Conservation (phyloP, 2,888 invertebrate species). For the Gisinianus flammeolus region DNA sequence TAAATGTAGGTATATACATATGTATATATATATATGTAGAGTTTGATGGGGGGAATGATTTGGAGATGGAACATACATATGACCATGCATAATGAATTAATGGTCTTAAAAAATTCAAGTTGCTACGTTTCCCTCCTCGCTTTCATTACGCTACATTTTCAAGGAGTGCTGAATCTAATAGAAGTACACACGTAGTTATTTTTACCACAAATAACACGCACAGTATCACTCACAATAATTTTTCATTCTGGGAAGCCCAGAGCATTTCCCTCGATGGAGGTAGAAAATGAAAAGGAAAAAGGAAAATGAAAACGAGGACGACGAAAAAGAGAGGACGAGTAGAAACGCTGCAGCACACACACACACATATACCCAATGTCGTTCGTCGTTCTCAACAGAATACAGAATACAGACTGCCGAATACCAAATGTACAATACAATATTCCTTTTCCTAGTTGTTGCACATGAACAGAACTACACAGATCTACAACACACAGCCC, state of each 20-base stretch:
- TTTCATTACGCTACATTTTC: conserved; percentile 1
- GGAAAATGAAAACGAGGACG: too few species aligned
- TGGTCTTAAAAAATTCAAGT: conserved; percentile 12
- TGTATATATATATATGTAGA: not conserved
- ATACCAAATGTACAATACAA: too few species aligned
- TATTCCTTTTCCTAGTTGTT: too few species aligned
- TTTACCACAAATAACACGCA: conserved; percentile 44
- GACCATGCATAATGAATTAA: conserved; percentile 50
- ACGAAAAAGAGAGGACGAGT: too few species aligned
- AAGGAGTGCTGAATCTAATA: conserved; percentile 12
- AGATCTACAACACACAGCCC: too few species aligned
- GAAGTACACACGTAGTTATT: conserved; percentile 27
- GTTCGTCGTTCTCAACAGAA: too few species aligned
- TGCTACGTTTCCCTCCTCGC: not conserved
- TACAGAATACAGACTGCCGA: too few species aligned
- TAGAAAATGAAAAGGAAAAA: too few species aligned
- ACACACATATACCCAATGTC: too few species aligned
- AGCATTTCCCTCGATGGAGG: not conserved
- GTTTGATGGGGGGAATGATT: not conserved
- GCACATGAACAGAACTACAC: too few species aligned
- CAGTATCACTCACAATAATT: conserved; percentile 21
- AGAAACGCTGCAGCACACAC: too few species aligned
- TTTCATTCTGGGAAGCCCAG: conserved; percentile 1
- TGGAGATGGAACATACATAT: conserved; percentile 38
- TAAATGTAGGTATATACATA: not conserved